Conservation (phyloP, 2,797 vertebrate species). For the Crocodylus rhombifer region DNA sequence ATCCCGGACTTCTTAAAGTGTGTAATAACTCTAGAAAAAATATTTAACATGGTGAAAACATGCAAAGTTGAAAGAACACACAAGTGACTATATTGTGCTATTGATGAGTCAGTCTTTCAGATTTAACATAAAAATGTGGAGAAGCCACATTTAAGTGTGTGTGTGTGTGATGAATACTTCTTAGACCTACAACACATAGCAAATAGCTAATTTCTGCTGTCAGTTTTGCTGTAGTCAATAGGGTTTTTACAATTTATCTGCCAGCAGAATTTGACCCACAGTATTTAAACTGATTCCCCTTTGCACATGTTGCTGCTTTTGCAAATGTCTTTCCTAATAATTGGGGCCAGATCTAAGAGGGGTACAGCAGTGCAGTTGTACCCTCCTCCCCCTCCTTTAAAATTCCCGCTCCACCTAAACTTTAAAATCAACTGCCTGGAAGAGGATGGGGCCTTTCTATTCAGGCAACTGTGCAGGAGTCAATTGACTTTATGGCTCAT, state of each 20-base stretch:
- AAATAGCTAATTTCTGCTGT: neutral
- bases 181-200: neutral
- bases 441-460: too few species aligned
- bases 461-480: too few species aligned
- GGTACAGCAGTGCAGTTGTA: too few species aligned
- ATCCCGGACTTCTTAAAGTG: slow-evolving; percentile 28
- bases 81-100: neutral
- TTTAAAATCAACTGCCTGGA: too few species aligned
- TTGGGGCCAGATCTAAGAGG: too few species aligned
- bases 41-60: slow-evolving; percentile 27
- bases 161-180: neutral
- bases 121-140: neutral
- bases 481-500: too few species aligned
- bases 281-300: neutral
- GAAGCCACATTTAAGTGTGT: slow-evolving; percentile 11
- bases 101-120: slow-evolving; percentile 4
- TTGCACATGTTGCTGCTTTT: neutral
- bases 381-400: too few species aligned
- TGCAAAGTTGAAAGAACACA: slow-evolving; percentile 25
- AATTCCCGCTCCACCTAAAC: too few species aligned
- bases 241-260: neutral
- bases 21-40: slow-evolving; percentile 46
- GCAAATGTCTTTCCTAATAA: neutral
- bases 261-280: neutral
- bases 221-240: neutral